Evolutionary conservation across 2,888 invertebrate genomes (phyloP).

Genomic region (Microplitis deprimator): DNA sequence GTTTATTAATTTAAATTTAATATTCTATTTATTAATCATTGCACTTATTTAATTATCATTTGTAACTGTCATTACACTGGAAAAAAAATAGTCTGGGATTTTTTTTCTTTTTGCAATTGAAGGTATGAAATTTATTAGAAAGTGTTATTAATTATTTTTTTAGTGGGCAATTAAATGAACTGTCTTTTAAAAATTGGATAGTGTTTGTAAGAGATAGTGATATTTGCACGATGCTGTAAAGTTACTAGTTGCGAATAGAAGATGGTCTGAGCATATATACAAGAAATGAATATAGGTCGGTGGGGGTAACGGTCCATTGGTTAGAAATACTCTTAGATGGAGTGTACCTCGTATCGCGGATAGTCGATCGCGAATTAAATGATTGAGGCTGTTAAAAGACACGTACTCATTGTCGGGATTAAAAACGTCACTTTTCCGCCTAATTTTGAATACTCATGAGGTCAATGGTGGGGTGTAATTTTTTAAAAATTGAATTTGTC

Average conservation of each 20-base stretch:
- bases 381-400: conserved; percentile 14
- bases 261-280: conserved; percentile 70
- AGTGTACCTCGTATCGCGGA: conserved; percentile 44
- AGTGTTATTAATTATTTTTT: too few species aligned
- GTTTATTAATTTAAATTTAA: not conserved
- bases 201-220: too few species aligned
- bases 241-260: conserved; percentile 58
- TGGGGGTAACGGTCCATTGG: conserved; percentile 66
- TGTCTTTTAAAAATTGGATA: too few species aligned
- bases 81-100: too few species aligned
- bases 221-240: conserved; percentile 38
- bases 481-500: not conserved
- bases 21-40: too few species aligned
- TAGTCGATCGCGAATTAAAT: conserved; percentile 24
- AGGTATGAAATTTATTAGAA: too few species aligned
- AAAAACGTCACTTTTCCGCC: not conserved
- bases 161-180: too few species aligned
- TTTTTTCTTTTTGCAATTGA: too few species aligned
- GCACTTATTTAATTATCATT: too few species aligned
- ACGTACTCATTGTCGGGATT: conserved; percentile 13
- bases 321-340: conserved; percentile 23
- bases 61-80: too few species aligned
- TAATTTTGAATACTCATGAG: not conserved
- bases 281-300: conserved; percentile 67
- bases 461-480: not conserved